Conservation (phyloP, 2,797 vertebrate genomes). For the Pelochelys cantorii region DNA sequence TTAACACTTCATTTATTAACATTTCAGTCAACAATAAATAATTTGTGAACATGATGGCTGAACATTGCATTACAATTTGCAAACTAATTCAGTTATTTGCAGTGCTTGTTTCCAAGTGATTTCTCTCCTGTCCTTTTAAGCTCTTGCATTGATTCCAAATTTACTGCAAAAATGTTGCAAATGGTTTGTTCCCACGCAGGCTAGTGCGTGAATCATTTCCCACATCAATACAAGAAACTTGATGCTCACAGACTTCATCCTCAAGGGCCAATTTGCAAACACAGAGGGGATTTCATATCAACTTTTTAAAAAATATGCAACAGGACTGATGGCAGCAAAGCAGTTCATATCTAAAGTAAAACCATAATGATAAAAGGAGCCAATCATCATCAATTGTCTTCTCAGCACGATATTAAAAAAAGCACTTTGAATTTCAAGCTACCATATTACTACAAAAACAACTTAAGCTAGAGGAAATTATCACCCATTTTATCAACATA, state of each 20-base stretch:
- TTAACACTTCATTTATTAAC: neutral
- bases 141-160: neutral
- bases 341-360: neutral
- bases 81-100: neutral
- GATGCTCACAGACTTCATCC: neutral
- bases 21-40: neutral
- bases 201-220: neutral
- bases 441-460: constrained; percentile 72
- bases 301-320: neutral
- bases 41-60: neutral
- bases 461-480: constrained; percentile 53
- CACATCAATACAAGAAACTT: neutral
- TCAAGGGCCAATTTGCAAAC: neutral
- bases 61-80: neutral
- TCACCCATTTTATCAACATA: constrained; percentile 48
- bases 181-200: neutral
- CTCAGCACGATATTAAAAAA: constrained; percentile 58
- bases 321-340: neutral
- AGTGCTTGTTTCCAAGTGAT: neutral
- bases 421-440: constrained; percentile 63
- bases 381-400: constrained; percentile 42
- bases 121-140: neutral
- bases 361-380: neutral
- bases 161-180: neutral
- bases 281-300: neutral